Evolutionary conservation across 2,888 invertebrate species (phyloP), one percentile per base, ranked within the genome.

Genomic region (Tiphia femorata): DNA sequence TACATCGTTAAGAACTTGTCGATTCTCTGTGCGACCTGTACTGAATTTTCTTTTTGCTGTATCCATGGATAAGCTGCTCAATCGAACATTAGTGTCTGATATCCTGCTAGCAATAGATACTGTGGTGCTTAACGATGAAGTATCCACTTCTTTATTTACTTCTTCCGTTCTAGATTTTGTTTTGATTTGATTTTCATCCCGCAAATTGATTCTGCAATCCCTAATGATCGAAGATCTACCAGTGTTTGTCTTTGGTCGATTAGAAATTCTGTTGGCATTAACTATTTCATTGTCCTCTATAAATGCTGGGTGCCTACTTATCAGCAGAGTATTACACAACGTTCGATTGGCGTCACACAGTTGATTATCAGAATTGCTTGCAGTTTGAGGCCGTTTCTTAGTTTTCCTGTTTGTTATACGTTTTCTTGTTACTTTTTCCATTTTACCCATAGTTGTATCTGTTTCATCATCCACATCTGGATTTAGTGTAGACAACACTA

Each of bases 401-500:
- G 16, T 30, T 37, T 23, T 50, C 6, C n/a, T 61, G 5, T 23
- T 56, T 2, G 19, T 14, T 17, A 16, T 5, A 17, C 10, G 55
- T 27, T 8, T 58, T 41, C 17, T 54, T 4, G 14, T 7, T 21
- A 51, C 23, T 14, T 47, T 62, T 5, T 53, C 57, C 14, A 38
- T 37, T n/a, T 42, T 66, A 7, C 23, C 41, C 8, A 3, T 20
- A 16, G 58, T 55, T 14, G 47, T 84, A 80, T 78, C 79, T 0
- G 78, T 84, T 50, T 83, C 82, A 8, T 79, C 76, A 20, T 82
- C 84, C 25, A 70, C 67, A 51, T 88, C 88, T 3, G 88, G 87
- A 75, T 89, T 90, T 35, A 92, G 84, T 1, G 93, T 95, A 5
- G 96, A 93, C 69, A 95, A 86, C 0, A 96, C 90, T 78, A 95